Conservation (phyloP, 2,113 vertebrate species). For the Chiloscyllium plagiosum region DNA sequence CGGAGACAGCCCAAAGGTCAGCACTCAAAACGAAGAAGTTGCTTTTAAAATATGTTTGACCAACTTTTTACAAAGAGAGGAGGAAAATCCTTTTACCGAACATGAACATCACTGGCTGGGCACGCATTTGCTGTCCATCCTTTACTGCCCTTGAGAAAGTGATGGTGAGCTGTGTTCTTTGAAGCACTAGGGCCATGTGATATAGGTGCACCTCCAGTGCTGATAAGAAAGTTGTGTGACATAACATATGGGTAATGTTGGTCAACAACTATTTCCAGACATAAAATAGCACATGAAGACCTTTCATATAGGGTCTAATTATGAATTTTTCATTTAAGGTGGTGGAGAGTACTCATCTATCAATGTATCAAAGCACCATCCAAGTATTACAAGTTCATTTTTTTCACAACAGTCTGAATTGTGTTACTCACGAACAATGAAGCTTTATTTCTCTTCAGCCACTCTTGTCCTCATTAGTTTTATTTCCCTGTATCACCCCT, state of each 20-base stretch:
- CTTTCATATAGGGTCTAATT: background rate
- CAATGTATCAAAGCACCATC: background rate
- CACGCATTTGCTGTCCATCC: too few relatives aligned
- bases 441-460: background rate
- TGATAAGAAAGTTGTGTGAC: too few relatives aligned
- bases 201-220: too few relatives aligned
- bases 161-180: too few relatives aligned
- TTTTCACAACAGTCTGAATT: background rate
- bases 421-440: background rate
- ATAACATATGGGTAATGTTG: background rate
- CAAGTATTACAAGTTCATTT: too few relatives aligned
- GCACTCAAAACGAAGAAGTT: background rate
- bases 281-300: background rate
- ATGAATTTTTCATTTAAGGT: background rate
- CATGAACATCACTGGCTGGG: too few relatives aligned
- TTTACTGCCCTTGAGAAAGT: too few relatives aligned
- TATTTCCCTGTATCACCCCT: too few relatives aligned
- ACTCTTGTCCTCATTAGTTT: background rate
- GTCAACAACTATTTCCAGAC: background rate
- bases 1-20: constrained; percentile 97
- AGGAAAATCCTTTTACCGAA: too few relatives aligned
- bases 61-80: background rate
- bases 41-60: background rate
- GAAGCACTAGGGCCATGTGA: too few relatives aligned
- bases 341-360: background rate